A percentile compares a stretch with the other conserved stretches of the same genome.
Evolutionary conservation across 2,797 vertebrate species (phyloP).

Genomic region (Chrosomus eos): DNA sequence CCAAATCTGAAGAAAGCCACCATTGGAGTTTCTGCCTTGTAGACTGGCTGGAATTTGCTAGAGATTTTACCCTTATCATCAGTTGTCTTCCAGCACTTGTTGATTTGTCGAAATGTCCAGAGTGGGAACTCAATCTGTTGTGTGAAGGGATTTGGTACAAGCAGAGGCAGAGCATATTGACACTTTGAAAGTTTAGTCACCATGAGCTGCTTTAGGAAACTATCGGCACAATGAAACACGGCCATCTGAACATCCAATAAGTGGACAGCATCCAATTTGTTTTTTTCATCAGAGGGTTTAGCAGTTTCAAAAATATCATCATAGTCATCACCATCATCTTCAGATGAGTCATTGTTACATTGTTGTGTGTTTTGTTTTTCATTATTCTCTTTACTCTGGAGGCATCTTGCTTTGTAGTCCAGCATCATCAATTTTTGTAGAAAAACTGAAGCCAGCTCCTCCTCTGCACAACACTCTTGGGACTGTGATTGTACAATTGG

Average conservation of each 20-base stretch:
- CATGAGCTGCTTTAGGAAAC: conserved; percentile 68
- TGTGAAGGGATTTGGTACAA: conserved; percentile 3
- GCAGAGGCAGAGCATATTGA: conserved; percentile 61
- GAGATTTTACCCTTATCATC: conserved; percentile 38
- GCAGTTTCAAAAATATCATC: not conserved
- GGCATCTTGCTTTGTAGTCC: conserved; percentile 35
- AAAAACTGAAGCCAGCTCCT: conserved; percentile 24
- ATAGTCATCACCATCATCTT: not conserved
- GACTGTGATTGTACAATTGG: not conserved
- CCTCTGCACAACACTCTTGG: not conserved
- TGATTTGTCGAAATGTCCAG: conserved; percentile 70
- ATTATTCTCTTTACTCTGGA: not conserved
- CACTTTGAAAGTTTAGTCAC: conserved; percentile 48
- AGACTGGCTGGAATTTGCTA: not conserved
- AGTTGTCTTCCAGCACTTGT: conserved; percentile 67
- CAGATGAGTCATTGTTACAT: conserved; percentile 37
- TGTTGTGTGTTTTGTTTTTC: not conserved
- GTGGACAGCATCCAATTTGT: not conserved
- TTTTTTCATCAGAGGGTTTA: not conserved
- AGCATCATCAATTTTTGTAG: conserved; percentile 36
- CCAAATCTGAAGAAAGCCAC: conserved; percentile 22
- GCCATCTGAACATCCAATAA: conserved; percentile 24
- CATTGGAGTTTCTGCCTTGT: conserved; percentile 11
- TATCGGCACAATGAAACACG: conserved; percentile 69
- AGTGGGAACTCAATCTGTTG: conserved; percentile 64